A percentile compares a stretch with the other conserved stretches of the same genome.
Evolutionary conservation across 2,113 vertebrate genomes (phyloP).

Genomic region (Nannospalax galili): DNA sequence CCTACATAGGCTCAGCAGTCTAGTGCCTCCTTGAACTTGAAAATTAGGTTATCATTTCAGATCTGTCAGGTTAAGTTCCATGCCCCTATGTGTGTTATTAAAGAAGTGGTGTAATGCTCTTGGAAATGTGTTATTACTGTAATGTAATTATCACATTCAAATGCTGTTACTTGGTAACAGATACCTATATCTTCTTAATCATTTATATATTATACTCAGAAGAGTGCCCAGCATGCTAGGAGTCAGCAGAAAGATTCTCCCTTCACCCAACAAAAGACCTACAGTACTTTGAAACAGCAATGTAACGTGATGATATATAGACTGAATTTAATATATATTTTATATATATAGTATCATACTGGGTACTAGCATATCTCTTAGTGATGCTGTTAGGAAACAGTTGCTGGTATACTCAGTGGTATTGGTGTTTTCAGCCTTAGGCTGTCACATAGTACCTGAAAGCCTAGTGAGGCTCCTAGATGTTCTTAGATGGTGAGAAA

Average conservation of each 20-base stretch:
- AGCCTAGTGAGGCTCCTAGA: not conserved
- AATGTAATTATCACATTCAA: constrained; percentile 8
- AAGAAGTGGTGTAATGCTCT: constrained; percentile 9
- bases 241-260: constrained; percentile 17
- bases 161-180: not conserved
- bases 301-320: not conserved
- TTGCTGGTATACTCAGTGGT: constrained; percentile 35
- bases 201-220: constrained; percentile 22
- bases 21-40: not conserved
- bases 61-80: not conserved
- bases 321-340: constrained; percentile 14
- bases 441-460: not conserved
- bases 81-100: not conserved
- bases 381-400: not conserved
- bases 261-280: not conserved
- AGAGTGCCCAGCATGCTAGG: not conserved
- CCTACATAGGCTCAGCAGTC: not conserved
- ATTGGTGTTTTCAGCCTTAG: constrained; percentile 24
- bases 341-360: not conserved
- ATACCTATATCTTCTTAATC: not conserved
- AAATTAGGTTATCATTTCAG: constrained; percentile 27
- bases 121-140: constrained; percentile 19
- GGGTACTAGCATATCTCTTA: not conserved
- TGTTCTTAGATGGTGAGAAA: constrained; percentile 45
- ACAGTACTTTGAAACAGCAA: constrained; percentile 45